Percentiles rank a stretch among this genome's conserved stretches.
phyloP scores from a whole-genome alignment of 1,140 invertebrate genomes.

The Nomia melanderi region DNA sequence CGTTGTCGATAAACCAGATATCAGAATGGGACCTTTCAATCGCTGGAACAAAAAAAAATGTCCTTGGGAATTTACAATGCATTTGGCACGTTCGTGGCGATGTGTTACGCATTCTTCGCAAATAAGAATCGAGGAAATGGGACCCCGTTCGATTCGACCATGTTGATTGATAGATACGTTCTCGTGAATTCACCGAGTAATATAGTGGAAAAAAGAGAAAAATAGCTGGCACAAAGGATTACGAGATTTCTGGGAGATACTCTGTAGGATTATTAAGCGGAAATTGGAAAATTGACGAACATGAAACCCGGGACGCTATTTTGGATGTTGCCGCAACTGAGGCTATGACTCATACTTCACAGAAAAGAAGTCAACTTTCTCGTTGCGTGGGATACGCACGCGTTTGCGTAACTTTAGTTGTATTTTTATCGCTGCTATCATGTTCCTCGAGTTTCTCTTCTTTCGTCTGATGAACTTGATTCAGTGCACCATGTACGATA shows the following conservation, averaged over 20 bases:
- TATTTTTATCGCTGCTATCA: constrained; percentile 51
- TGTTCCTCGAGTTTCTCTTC: constrained; percentile 44
- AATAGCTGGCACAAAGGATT: constrained; percentile 14
- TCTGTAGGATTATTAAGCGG: constrained; percentile 17
- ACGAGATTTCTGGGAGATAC: background rate
- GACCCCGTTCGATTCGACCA: background rate
- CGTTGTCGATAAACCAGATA: constrained; percentile 6
- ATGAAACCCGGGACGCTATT: constrained; percentile 17
- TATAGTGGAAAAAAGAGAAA: constrained; percentile 5
- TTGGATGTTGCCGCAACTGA: constrained; percentile 32
- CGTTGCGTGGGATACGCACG: constrained; percentile 41
- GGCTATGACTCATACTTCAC: constrained; percentile 28
- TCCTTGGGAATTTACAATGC: constrained; percentile 1
- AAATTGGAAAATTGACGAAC: constrained; percentile 37
- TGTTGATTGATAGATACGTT: background rate
- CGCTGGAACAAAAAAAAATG: constrained; percentile 21
- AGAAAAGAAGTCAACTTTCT: constrained; percentile 44
- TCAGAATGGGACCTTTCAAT: constrained; percentile 8
- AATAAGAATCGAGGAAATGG: background rate
- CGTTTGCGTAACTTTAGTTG: constrained; percentile 50
- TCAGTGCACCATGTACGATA: background rate
- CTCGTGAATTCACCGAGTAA: background rate
- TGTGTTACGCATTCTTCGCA: background rate
- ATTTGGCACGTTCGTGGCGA: background rate
- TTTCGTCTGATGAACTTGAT: constrained; percentile 20